These are phyloP conservation scores for Nanorana parkeri DNA, from an alignment of 2,113 vertebrate genomes.

Conservation along the genomic window DNA sequence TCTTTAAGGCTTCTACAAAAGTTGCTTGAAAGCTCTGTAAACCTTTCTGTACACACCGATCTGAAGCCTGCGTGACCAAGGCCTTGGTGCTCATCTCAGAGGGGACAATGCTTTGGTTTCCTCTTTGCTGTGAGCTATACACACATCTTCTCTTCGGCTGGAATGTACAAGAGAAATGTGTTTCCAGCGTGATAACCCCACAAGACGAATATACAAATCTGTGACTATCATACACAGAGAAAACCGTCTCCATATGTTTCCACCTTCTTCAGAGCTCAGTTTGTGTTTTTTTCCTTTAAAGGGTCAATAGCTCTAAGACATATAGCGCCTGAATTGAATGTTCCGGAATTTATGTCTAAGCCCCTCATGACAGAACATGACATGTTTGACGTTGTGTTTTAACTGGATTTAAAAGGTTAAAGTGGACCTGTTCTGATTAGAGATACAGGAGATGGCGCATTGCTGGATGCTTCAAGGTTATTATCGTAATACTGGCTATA, in stretches of 20 bases:
- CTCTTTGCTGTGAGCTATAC: too few species aligned
- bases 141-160: neutral
- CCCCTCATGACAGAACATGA: neutral
- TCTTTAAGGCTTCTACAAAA: too few species aligned
- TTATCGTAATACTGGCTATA: too few species aligned
- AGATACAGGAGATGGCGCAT: too few species aligned
- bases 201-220: constrained; percentile 21
- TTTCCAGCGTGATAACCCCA: neutral
- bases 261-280: neutral
- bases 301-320: neutral
- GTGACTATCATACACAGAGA: neutral
- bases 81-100: too few species aligned
- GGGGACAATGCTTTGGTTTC: too few species aligned
- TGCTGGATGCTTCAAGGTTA: too few species aligned
- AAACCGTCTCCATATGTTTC: constrained; percentile 14
- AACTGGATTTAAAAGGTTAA: neutral
- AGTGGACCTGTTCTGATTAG: too few species aligned
- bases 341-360: neutral
- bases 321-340: neutral
- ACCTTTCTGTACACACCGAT: too few species aligned
- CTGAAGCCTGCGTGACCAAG: too few species aligned
- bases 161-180: neutral
- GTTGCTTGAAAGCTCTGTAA: too few species aligned
- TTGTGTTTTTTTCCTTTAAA: neutral
- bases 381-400: neutral